Conservation (phyloP, 2,888 invertebrate genomes). For the Parelbella ahira region DNA sequence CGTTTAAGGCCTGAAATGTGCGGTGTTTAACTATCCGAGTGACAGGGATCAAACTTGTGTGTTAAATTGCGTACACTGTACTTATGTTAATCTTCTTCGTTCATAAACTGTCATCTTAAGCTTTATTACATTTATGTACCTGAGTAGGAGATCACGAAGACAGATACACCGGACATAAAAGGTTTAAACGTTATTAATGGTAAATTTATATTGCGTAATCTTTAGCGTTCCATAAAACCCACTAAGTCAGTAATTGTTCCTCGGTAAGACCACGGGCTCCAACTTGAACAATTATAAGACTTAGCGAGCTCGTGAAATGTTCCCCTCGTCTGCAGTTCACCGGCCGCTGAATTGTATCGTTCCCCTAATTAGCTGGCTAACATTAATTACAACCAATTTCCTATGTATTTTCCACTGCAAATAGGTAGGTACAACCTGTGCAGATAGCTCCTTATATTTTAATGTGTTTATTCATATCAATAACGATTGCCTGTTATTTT, state of each 20-base stretch:
- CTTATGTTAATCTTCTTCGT: too few species aligned
- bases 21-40: too few species aligned
- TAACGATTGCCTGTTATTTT: too few species aligned
- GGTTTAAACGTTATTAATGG: constrained; percentile 16
- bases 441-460: too few species aligned
- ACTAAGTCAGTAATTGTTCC: constrained; percentile 40
- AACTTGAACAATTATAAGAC: constrained; percentile 57
- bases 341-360: constrained; percentile 42
- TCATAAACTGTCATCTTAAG: neutral
- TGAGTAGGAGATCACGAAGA: constrained; percentile 16
- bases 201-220: constrained; percentile 29
- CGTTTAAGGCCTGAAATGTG: too few species aligned
- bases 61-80: too few species aligned
- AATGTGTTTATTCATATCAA: too few species aligned
- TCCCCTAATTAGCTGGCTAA: constrained; percentile 10
- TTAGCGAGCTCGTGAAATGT: constrained; percentile 54
- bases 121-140: constrained; percentile 3
- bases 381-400: constrained; percentile 2
- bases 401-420: constrained; percentile 1
- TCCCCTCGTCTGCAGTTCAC: constrained; percentile 41
- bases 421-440: too few species aligned
- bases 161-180: constrained; percentile 11
- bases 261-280: constrained; percentile 42
- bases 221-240: constrained; percentile 29
- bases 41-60: too few species aligned